phyloP scores from a whole-genome alignment of 2,888 invertebrate genomes.

The Nomada ruficornis region DNA sequence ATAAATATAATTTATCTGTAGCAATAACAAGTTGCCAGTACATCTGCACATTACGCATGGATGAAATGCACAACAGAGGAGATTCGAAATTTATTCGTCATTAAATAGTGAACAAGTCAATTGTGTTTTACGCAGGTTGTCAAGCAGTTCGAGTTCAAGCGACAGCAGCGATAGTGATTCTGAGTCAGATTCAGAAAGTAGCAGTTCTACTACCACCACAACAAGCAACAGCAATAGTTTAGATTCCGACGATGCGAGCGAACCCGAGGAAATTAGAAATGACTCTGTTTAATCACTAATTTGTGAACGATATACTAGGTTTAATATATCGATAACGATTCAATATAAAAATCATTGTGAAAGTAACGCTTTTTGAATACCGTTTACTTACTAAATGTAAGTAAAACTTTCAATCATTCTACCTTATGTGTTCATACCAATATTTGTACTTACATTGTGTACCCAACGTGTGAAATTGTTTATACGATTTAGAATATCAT shows the following conservation, averaged over 20 bases:
- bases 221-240: slow-evolving; percentile 67
- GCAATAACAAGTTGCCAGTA: slow-evolving; percentile 22
- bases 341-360: neutral
- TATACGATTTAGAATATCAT: neutral
- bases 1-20: slow-evolving; percentile 3
- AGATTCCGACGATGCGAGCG: slow-evolving; percentile 78
- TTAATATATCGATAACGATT: neutral
- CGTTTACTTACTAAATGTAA: slow-evolving; percentile 29
- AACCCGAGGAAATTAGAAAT: slow-evolving; percentile 49
- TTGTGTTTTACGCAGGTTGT: slow-evolving; percentile 55
- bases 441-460: slow-evolving; percentile 17
- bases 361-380: slow-evolving; percentile 5
- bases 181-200: slow-evolving; percentile 55
- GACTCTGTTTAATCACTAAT: neutral
- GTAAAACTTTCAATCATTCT: slow-evolving; percentile 16
- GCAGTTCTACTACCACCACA: slow-evolving; percentile 63
- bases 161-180: slow-evolving; percentile 70
- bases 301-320: neutral
- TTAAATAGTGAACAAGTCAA: neutral
- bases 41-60: slow-evolving; percentile 55
- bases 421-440: slow-evolving; percentile 36
- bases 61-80: slow-evolving; percentile 33
- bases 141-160: slow-evolving; percentile 65
- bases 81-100: neutral
- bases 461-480: slow-evolving; percentile 8